Evolutionary conservation across 2,797 vertebrate species (phyloP).

Genomic region (Synanceia verrucosa): DNA sequence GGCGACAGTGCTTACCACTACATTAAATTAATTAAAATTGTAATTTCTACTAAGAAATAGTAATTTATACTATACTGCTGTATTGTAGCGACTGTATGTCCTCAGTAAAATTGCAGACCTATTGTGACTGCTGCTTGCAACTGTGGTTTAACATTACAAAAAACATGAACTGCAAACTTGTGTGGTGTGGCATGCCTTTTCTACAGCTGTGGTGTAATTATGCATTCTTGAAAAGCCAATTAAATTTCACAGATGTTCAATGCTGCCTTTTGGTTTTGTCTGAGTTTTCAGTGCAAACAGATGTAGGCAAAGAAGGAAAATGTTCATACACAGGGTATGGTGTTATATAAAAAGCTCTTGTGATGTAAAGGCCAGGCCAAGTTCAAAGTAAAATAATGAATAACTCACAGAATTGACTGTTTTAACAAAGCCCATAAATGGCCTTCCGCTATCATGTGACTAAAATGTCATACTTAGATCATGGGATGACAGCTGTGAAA

Average conservation of each 20-base stretch:
- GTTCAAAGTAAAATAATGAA: not conserved
- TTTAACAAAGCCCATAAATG: not conserved
- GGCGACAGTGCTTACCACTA: too few relatives aligned
- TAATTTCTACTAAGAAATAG: slow-evolving; percentile 20
- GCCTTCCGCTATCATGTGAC: not conserved
- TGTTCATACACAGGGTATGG: not conserved
- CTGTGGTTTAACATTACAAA: slow-evolving; percentile 37
- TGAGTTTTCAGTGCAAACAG: slow-evolving; percentile 35
- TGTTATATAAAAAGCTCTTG: slow-evolving; percentile 10
- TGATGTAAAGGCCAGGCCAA: not conserved
- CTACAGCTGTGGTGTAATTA: slow-evolving; percentile 71
- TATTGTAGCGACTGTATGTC: not conserved
- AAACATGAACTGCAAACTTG: slow-evolving; percentile 60
- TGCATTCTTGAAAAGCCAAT: slow-evolving; percentile 65
- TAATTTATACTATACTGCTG: not conserved
- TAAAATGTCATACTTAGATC: not conserved
- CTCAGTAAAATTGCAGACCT: slow-evolving; percentile 17
- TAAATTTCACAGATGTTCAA: slow-evolving; percentile 71
- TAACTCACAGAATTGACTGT: slow-evolving; percentile 1
- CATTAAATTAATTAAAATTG: slow-evolving; percentile 23
- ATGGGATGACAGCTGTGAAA: not conserved
- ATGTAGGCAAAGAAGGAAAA: slow-evolving; percentile 29
- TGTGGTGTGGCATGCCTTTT: slow-evolving; percentile 31
- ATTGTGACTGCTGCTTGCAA: slow-evolving; percentile 28
- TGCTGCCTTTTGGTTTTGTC: slow-evolving; percentile 37